phyloP scores from a whole-genome alignment of 1,140 invertebrate species.

The Diploscapter pachys region DNA sequence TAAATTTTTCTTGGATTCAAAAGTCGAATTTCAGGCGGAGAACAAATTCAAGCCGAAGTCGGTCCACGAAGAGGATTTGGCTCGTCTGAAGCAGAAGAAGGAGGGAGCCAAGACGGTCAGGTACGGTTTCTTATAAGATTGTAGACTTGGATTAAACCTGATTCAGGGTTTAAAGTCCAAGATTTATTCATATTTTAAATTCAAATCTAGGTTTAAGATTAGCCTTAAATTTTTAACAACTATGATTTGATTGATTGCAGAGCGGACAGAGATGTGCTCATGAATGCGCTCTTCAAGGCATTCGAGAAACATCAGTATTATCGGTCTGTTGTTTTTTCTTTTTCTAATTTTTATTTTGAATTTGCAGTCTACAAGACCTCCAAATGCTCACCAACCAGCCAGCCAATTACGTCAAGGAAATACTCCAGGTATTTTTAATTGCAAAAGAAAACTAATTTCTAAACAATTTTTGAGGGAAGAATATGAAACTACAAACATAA shows the following conservation, averaged over 20 bases:
- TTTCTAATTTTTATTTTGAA: not conserved
- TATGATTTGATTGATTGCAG: constrained; percentile 33
- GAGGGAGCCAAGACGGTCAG: constrained; percentile 59
- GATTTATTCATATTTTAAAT: too few relatives aligned
- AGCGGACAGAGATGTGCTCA: constrained; percentile 85
- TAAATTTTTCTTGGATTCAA: not conserved
- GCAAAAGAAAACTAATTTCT: not conserved
- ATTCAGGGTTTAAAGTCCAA: too few relatives aligned
- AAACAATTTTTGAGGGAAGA: not conserved
- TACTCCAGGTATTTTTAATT: constrained; percentile 16
- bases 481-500: constrained; percentile 4
- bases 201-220: too few relatives aligned
- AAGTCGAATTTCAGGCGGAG: constrained; percentile 39
- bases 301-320: constrained; percentile 99
- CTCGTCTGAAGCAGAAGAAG: constrained; percentile 59
- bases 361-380: constrained; percentile 80
- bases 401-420: constrained; percentile 85
- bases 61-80: constrained; percentile 56
- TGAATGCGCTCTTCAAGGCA: constrained; percentile 90
- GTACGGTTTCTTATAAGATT: too few relatives aligned
- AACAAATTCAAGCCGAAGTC: constrained; percentile 59
- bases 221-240: too few relatives aligned
- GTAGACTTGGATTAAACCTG: too few relatives aligned
- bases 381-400: constrained; percentile 81
- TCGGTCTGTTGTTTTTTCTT: constrained; percentile 59